These are phyloP conservation scores for Lacerta bilineata DNA, from an alignment of 2,797 vertebrate genomes.

Conservation along the genomic window DNA sequence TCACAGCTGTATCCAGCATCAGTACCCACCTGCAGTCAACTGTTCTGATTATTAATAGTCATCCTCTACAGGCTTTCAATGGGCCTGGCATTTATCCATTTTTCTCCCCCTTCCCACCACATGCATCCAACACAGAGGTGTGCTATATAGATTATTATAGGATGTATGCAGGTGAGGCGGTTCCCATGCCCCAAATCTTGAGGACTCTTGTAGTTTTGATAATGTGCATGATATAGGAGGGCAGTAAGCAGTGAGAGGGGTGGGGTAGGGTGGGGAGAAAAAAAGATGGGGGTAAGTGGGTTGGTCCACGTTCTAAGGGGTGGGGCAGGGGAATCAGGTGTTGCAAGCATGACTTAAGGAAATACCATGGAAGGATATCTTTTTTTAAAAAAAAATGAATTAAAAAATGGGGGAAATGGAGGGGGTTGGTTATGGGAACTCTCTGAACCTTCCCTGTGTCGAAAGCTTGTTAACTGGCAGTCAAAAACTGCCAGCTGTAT, in stretches of 20 bases:
- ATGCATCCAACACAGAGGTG: rapidly evolving
- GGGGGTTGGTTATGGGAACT: conserved; percentile 41
- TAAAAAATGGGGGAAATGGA: not conserved
- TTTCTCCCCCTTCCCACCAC: rapidly evolving
- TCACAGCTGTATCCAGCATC: rapidly evolving
- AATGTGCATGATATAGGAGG: conserved; percentile 62
- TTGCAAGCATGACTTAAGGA: conserved; percentile 63
- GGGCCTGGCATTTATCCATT: not conserved
- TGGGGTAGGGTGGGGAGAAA: conserved; percentile 35
- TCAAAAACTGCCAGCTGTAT: not conserved
- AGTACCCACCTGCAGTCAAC: not conserved
- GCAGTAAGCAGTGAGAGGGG: not conserved
- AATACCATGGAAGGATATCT: conserved; percentile 47
- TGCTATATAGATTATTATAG: conserved; percentile 12
- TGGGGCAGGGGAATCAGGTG: conserved; percentile 10
- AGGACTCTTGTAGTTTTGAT: conserved; percentile 56
- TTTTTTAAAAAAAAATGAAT: conserved; percentile 21
- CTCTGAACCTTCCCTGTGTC: not conserved
- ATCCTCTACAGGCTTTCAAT: not conserved
- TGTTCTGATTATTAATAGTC: not conserved
- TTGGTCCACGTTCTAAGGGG: conserved; percentile 31
- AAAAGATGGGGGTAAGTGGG: conserved; percentile 8
- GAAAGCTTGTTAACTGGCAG: not conserved
- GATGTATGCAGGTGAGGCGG: rapidly evolving
- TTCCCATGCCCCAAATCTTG: not conserved